Conservation (phyloP, 2,113 vertebrate species). For the Diadophis punctatus region DNA sequence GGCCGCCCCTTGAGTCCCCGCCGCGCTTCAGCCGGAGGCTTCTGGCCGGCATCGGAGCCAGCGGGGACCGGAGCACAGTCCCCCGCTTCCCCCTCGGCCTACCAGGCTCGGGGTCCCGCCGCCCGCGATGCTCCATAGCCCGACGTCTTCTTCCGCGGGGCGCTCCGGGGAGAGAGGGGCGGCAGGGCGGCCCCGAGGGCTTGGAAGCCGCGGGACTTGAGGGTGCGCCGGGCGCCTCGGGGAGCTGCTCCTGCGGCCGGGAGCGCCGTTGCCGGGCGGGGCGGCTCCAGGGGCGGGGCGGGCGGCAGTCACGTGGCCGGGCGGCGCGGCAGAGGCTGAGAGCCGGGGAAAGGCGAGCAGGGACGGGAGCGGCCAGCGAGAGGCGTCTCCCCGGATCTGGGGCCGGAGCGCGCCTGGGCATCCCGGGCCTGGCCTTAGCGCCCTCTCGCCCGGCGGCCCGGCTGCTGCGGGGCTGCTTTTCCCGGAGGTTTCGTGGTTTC, state of each 20-base stretch:
- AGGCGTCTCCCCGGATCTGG: accelerated
- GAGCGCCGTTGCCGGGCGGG: neutral
- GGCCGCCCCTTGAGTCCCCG: neutral
- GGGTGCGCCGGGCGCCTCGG: too few species aligned
- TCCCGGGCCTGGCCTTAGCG: neutral
- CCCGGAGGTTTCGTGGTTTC: neutral
- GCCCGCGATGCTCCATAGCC: neutral
- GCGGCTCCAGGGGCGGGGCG: neutral
- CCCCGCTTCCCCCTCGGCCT: neutral
- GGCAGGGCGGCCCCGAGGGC: neutral
- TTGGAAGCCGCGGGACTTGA: neutral
- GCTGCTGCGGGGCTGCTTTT: neutral
- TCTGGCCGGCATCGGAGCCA: neutral
- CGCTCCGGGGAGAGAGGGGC: neutral
- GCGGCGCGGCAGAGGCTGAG: neutral
- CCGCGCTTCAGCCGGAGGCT: neutral
- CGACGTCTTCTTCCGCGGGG: neutral
- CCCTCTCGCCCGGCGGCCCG: neutral
- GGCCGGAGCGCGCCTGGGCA: too few species aligned
- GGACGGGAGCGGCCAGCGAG: too few species aligned
- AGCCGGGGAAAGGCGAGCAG: neutral
- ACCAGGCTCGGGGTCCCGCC: neutral
- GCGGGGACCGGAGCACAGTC: neutral
- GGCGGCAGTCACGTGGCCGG: neutral
- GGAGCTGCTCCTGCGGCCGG: neutral